Evolutionary conservation across 2,113 vertebrate genomes (phyloP).

Genomic region (Eulacestoma nigropectus): DNA sequence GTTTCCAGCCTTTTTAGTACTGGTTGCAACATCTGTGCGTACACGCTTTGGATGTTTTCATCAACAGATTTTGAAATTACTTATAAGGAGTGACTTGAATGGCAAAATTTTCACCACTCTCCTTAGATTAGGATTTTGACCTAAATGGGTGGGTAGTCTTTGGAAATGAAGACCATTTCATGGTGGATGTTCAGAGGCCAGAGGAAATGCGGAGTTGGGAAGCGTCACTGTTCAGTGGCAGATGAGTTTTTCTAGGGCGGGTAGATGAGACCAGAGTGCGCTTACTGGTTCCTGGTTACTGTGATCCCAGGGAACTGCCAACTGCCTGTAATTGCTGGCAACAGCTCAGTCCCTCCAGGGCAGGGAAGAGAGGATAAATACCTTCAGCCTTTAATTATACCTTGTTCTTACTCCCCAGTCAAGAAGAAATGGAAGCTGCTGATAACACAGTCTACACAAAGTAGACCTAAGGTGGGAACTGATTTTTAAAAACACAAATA

Average conservation of each 20-base stretch:
- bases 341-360: neutral
- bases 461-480: neutral
- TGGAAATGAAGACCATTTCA: neutral
- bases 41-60: neutral
- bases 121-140: neutral
- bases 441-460: neutral
- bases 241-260: neutral
- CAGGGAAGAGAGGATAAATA: neutral
- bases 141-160: neutral
- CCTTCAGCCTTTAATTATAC: neutral
- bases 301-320: neutral
- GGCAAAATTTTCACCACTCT: neutral
- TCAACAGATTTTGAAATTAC: neutral
- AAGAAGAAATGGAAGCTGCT: neutral
- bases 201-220: neutral
- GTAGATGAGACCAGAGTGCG: neutral
- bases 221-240: neutral
- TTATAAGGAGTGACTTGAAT: neutral
- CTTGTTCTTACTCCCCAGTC: neutral
- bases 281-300: neutral
- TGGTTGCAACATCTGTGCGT: fast-evolving
- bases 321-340: neutral
- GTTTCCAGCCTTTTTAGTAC: neutral
- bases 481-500: neutral
- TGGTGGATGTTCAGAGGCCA: neutral